Percentiles rank a stretch among this genome's conserved stretches.
phyloP scores from a whole-genome alignment of 2,797 vertebrate genomes.

The Molothrus ater region DNA sequence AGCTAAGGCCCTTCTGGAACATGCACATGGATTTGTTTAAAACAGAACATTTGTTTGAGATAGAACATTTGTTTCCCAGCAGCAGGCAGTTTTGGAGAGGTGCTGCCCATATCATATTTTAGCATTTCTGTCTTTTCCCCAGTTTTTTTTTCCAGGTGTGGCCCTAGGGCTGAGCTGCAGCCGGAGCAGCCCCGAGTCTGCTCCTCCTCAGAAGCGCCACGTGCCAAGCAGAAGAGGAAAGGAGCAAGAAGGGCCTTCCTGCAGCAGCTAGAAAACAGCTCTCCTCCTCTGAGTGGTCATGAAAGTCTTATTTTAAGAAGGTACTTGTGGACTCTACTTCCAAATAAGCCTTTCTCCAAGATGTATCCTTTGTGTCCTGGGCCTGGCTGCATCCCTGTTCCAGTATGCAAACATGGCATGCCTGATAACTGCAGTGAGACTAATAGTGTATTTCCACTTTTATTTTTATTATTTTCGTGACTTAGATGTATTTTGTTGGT shows the following conservation, averaged over 20 bases:
- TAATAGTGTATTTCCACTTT: background rate
- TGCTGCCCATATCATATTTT: background rate
- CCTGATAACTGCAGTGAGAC: background rate
- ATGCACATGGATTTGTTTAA: accelerated
- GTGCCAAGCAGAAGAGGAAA: background rate
- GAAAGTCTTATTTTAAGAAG: background rate
- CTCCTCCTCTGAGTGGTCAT: background rate
- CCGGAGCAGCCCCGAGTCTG: background rate
- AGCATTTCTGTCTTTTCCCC: background rate
- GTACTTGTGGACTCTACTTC: background rate
- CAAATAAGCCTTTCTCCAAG: background rate
- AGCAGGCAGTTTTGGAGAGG: background rate
- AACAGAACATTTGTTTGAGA: background rate
- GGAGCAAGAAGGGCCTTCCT: background rate
- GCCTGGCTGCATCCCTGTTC: background rate
- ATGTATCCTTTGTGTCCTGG: background rate
- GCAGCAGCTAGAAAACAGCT: background rate
- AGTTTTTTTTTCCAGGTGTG: background rate
- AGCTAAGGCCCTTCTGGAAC: background rate
- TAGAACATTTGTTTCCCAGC: background rate
- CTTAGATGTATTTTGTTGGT: background rate
- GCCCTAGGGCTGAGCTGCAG: background rate
- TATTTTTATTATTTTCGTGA: background rate
- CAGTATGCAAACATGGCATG: background rate
- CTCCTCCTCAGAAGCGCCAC: background rate